Conservation (phyloP, 2,888 invertebrate genomes). For the Drosophila hamatofila region DNA sequence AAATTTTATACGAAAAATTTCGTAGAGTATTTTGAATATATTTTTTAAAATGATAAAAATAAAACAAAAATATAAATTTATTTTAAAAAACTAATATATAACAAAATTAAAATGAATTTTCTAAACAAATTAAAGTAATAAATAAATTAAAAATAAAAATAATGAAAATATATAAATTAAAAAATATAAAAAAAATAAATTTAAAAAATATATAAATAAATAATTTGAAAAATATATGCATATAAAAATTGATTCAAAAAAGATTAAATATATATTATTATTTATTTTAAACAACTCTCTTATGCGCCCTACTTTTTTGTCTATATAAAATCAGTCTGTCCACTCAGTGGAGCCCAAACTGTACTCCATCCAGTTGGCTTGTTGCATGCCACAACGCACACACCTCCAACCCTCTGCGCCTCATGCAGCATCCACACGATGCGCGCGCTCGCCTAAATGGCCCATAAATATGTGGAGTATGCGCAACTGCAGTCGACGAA, state of each 20-base stretch:
- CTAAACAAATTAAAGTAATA: too few relatives aligned
- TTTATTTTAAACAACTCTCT: not conserved
- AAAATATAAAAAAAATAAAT: not conserved
- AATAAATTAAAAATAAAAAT: too few relatives aligned
- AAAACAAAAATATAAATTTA: too few relatives aligned
- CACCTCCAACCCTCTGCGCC: not conserved
- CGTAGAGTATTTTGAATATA: too few relatives aligned
- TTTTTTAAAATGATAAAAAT: too few relatives aligned
- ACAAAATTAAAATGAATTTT: too few relatives aligned
- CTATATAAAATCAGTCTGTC: not conserved
- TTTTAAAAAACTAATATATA: too few relatives aligned
- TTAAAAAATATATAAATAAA: too few relatives aligned
- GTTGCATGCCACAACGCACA: constrained; percentile 18
- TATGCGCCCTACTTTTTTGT: not conserved
- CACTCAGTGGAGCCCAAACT: not conserved
- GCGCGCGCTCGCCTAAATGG: constrained; percentile 69
- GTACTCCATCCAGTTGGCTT: constrained; percentile 7
- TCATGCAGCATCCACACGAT: constrained; percentile 59
- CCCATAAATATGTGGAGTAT: constrained; percentile 81
- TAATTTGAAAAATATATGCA: too few relatives aligned
- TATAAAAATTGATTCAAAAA: too few relatives aligned
- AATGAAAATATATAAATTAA: too few relatives aligned
- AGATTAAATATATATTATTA: not conserved
- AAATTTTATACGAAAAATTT: too few relatives aligned
- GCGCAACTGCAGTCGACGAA: constrained; percentile 49